Evolutionary conservation across 2,888 invertebrate genomes (phyloP).

Genomic region (Athrips mouffetella): DNA sequence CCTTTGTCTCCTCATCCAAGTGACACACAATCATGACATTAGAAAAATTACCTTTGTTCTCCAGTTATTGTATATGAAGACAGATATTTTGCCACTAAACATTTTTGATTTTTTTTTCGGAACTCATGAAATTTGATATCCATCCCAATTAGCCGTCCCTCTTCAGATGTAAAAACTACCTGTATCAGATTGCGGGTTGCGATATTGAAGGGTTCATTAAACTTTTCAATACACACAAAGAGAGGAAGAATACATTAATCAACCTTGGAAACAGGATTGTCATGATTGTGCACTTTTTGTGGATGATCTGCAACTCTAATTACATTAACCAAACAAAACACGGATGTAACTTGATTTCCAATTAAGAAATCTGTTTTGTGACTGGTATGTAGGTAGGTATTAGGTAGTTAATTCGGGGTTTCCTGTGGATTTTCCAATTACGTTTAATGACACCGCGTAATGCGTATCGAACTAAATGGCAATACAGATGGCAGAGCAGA

Average conservation of each 20-base stretch:
- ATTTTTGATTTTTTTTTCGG: conserved; percentile 8
- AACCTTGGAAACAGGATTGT: conserved; percentile 5
- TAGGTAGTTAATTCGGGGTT: not conserved
- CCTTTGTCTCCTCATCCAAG: not conserved
- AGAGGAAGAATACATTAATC: too few relatives aligned
- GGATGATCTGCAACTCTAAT: conserved; percentile 1
- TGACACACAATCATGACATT: conserved; percentile 7
- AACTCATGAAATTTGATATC: conserved; percentile 16
- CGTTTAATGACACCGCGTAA: too few relatives aligned
- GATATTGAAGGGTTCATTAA: conserved; percentile 12
- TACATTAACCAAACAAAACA: conserved; percentile 1
- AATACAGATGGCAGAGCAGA: not conserved
- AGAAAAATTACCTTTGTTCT: not conserved
- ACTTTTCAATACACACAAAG: not conserved
- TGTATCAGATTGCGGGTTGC: conserved; percentile 7
- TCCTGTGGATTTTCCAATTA: not conserved
- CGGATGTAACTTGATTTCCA: not conserved
- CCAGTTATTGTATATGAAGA: conserved; percentile 3
- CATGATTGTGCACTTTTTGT: not conserved
- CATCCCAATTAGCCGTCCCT: conserved; percentile 13
- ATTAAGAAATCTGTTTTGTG: not conserved
- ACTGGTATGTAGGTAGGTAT: too few relatives aligned
- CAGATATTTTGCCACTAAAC: not conserved
- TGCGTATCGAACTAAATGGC: not conserved
- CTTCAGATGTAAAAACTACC: conserved; percentile 14